Base-by-base conservation (phyloP, 2,113 vertebrate genomes). In the Semnornis frantzii region DNA sequence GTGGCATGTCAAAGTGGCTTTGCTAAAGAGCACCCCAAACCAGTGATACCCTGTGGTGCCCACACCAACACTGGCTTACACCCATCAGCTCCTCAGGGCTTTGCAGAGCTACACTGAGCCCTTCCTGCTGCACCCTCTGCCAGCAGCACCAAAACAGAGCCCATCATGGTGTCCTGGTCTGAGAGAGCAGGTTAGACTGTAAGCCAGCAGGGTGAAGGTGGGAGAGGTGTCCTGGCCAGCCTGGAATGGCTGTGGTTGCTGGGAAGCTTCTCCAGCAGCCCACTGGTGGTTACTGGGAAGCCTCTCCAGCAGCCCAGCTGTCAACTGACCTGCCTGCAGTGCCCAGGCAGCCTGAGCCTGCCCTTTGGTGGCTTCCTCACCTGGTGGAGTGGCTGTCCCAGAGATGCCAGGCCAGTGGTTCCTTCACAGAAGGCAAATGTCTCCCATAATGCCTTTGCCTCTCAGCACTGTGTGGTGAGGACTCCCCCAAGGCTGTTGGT, bases 401-500 rank as follows among this genome's bases (percentile, higher is more conserved):
- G 39, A 15, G 18, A 3, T 7, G 3, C 15, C 70, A 31, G 48
- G 28, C 16, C 25, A 12, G 24, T 4, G 19, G 17, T 24, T 85
- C 21, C 33, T 33, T 25, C 42, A 16, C n/a, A 44, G 65, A 31
- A 64, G 31, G 39, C 20, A 50, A 42, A 1, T 2, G 0, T 44
- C 79, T 52, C 68, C 39, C 73, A 19, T 34, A 6, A 10, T 1
- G 3, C 64, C 21, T 37, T 44, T 50, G 42, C 25, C 15, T 30
- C 8, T 30, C 6, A 2, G 23, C 25, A 50, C 44, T 42, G 33
- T 12, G 39, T 7, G 3, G 19, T 19, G 39, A 18, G 52, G 17
- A 6, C 20, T 14, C 42, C 42, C 37, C 15, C 0, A 0, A 60
- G 8, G 69, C n/a, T 24, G n/a, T 15, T 2, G 3, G 11, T 74